These are phyloP conservation scores for Nomia melanderi DNA, from an alignment of 1,140 invertebrate species.

Conservation along the genomic window DNA sequence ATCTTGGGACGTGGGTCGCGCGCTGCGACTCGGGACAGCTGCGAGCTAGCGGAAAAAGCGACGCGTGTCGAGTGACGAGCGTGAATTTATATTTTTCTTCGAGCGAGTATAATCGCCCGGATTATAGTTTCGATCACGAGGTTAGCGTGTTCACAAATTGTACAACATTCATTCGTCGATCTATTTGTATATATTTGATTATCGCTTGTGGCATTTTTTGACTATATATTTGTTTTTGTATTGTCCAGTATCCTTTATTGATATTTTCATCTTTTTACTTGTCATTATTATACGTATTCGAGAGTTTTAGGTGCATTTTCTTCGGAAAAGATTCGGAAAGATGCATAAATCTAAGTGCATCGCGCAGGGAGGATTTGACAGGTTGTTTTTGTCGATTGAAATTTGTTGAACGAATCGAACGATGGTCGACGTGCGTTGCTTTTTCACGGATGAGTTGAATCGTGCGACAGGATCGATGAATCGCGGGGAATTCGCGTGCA, in stretches of 20 bases:
- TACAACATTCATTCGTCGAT: not conserved
- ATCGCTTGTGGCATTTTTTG: not conserved
- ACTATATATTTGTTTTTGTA: slow-evolving; percentile 9
- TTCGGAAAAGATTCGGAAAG: too few relatives aligned
- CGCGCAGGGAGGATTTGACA: too few relatives aligned
- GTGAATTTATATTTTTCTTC: too few relatives aligned
- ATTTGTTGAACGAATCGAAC: not conserved
- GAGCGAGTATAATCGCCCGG: too few relatives aligned
- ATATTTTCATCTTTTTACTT: not conserved
- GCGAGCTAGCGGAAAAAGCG: slow-evolving; percentile 28
- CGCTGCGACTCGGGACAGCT: not conserved
- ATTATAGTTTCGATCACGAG: too few relatives aligned
- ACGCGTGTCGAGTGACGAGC: not conserved
- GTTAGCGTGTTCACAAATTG: not conserved
- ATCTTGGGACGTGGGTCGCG: not conserved
- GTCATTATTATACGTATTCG: too few relatives aligned
- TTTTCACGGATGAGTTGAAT: slow-evolving; percentile 6
- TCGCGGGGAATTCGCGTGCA: slow-evolving; percentile 9
- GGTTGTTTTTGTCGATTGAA: not conserved
- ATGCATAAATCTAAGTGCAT: too few relatives aligned
- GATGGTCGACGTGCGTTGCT: slow-evolving; percentile 20
- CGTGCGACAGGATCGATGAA: not conserved
- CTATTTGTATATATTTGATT: slow-evolving; percentile 8
- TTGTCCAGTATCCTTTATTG: not conserved
- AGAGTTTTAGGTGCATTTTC: too few relatives aligned